Base-by-base conservation (phyloP, 2,797 vertebrate genomes). In the Orientallactaga sibirica region DNA sequence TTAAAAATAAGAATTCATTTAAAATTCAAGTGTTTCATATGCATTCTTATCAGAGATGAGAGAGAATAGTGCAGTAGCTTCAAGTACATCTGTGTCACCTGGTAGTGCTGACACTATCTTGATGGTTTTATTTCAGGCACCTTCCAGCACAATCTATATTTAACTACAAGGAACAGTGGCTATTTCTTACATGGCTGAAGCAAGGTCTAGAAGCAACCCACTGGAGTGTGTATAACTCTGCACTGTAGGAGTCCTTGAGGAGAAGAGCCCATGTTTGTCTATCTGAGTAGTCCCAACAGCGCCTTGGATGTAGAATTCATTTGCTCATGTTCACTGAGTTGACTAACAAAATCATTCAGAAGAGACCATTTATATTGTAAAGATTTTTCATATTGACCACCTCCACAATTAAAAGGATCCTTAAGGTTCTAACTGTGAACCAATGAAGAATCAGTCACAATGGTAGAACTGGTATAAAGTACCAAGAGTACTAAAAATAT, bases 91-190 rank as follows among this genome's bases (percentile, higher is more conserved):
- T 66, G 58, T 78, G 52, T 89, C 77, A 86, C 43, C 90, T 80
- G 62, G 48, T 86, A 89, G 84, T 93, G 85, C 85, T 87, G 64
- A 89, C 37, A 77, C 20, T 24, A n/a, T 37, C 71, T 2, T 6
- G 52, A 24, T 76, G 43, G 79, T 78, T 95, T 87, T 88, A 88
- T 90, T 90, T 94, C 89, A 91, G 86, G 70, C 25, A 95, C 55
- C 71, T 94, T 90, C 61, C 14, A 64, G 71, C 43, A 75, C 66
- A 75, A 68, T 88, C 90, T 88, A 61, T 90, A 85, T 79, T 80
- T 94, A 95, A 92, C 84, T 68, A 61, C n/a, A 90, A 91, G 22
- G 43, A 93, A 73, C 6, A 41, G 61, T 81, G 77, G 64, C 43
- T 90, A 64, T 88, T 94, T 93, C 68, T 93, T 81, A 86, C 67